Evolutionary conservation across 1,140 invertebrate genomes (phyloP).

Genomic region (Conus ventricosus): DNA sequence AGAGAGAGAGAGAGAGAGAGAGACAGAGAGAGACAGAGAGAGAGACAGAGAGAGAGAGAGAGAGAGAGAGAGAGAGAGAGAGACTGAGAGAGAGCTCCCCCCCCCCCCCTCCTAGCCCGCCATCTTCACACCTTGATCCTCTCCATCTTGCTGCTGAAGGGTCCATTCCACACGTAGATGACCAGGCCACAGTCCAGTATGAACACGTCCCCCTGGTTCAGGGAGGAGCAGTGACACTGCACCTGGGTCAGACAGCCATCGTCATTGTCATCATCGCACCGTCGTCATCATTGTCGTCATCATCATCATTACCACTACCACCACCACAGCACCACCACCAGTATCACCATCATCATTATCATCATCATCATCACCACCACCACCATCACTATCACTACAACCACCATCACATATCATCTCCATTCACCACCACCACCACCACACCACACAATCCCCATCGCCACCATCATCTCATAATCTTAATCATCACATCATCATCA

Average conservation of each 20-base stretch:
- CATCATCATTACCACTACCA: not conserved
- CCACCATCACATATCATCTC: not conserved
- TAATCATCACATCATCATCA: not conserved
- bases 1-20: not conserved
- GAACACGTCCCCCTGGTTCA: conserved; percentile 93
- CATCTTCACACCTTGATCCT: conserved; percentile 67
- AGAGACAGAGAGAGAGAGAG: not conserved
- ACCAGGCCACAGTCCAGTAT: conserved; percentile 87
- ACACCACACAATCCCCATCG: not conserved
- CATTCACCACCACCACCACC: not conserved
- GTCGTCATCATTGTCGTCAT: not conserved
- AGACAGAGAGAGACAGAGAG: not conserved
- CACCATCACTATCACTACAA: not conserved
- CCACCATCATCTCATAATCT: not conserved
- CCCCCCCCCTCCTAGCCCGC: no score
- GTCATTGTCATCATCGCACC: conserved; percentile 20
- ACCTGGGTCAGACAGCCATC: conserved; percentile 46
- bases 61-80: conserved; percentile 32
- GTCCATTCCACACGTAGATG: conserved; percentile 85
- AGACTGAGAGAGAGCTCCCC: not conserved
- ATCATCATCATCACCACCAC: conserved; percentile 21
- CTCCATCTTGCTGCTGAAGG: conserved; percentile 72
- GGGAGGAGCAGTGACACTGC: conserved; percentile 80
- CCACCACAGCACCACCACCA: not conserved
- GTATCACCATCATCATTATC: conserved; percentile 1